These are phyloP conservation scores for Yponomeuta plumbellus DNA, from an alignment of 2,888 invertebrate genomes.

Conservation along the genomic window DNA sequence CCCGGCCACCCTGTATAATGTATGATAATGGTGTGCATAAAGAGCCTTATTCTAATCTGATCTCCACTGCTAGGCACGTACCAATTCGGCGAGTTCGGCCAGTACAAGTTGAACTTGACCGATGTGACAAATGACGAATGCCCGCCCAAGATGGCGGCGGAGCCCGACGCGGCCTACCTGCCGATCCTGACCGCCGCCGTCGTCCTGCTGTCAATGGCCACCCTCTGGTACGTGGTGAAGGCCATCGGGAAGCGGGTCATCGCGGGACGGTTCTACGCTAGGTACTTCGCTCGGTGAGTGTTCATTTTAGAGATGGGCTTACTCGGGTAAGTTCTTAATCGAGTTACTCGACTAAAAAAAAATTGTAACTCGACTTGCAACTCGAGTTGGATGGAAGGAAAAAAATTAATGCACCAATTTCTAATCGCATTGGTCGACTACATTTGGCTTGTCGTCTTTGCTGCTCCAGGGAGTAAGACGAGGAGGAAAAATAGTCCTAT, in stretches of 20 bases:
- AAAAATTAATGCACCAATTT: no score
- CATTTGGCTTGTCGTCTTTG: no score
- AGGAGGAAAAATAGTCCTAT: no score
- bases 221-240: slow-evolving; percentile 68
- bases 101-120: slow-evolving; percentile 51
- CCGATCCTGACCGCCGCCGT: slow-evolving; percentile 64
- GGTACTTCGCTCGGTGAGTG: slow-evolving; percentile 62
- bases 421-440: no score
- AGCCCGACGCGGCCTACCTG: slow-evolving; percentile 65
- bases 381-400: no score
- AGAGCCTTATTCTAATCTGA: not conserved
- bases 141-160: slow-evolving; percentile 55
- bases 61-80: slow-evolving; percentile 43
- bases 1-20: no score
- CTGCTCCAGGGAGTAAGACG: no score
- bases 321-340: no score
- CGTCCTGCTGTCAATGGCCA: slow-evolving; percentile 64
- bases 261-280: slow-evolving; percentile 58
- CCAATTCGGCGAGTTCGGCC: slow-evolving; percentile 63
- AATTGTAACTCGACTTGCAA: no score
- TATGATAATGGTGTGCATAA: no score
- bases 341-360: no score
- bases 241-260: slow-evolving; percentile 59
- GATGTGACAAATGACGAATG: slow-evolving; percentile 39
- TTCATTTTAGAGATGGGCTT: not conserved